Conservation (phyloP, 2,797 vertebrate species). For the Arctocebus calabarensis region DNA sequence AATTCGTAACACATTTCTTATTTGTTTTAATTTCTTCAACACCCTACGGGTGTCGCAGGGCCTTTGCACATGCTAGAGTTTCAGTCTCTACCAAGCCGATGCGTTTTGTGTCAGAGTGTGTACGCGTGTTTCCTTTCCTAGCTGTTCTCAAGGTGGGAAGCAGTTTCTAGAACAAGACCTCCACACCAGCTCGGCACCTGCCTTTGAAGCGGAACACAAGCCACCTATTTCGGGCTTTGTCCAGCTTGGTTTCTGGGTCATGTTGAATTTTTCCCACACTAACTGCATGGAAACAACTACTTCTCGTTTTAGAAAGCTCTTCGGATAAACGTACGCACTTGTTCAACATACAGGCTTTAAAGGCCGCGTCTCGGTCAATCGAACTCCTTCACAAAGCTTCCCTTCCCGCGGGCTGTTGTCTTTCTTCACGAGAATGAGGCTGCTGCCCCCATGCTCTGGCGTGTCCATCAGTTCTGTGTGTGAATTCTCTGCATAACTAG, state of each 20-base stretch:
- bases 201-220: neutral
- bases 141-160: neutral
- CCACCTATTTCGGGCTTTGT: neutral
- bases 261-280: neutral
- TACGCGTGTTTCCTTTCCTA: neutral
- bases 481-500: neutral
- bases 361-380: neutral
- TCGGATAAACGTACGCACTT: neutral
- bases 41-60: neutral
- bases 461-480: neutral
- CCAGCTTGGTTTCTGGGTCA: neutral
- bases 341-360: neutral
- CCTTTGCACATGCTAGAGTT: neutral
- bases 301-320: constrained; percentile 22
- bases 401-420: neutral
- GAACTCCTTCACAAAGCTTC: neutral
- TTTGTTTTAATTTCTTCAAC: neutral
- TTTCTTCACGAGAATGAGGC: neutral
- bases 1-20: neutral
- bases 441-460: neutral
- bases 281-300: neutral
- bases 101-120: neutral
- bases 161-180: neutral
- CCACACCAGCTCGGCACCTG: neutral
- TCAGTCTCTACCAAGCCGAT: neutral